A percentile compares a stretch with the other conserved stretches of the same genome.
Evolutionary conservation across 2,888 invertebrate species (phyloP).

Genomic region (Mythimna loreyi): DNA sequence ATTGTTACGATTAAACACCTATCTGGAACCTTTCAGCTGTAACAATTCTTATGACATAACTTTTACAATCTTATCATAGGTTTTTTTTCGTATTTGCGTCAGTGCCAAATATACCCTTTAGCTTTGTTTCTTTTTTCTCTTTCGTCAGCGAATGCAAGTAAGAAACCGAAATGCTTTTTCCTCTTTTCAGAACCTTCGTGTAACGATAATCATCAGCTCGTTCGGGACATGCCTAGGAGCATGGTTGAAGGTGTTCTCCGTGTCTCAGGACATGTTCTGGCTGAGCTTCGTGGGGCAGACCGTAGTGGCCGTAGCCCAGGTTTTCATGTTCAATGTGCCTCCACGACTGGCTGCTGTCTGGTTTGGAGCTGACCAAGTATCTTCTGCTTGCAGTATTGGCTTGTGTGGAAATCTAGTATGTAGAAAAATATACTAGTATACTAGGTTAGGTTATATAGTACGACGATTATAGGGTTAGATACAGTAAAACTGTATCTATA

Average conservation of each 20-base stretch:
- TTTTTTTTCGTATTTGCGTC: too few species aligned
- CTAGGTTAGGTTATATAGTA: background rate
- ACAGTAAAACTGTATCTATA: too few species aligned
- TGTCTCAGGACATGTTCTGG: slow-evolving; percentile 96
- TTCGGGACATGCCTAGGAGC: slow-evolving; percentile 97
- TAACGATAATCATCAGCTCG: slow-evolving; percentile 95
- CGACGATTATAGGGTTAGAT: background rate
- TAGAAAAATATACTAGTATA: too few species aligned
- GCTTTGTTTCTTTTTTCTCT: slow-evolving; percentile 2
- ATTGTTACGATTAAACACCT: too few species aligned
- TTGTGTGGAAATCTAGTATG: slow-evolving; percentile 99
- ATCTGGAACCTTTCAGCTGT: too few species aligned
- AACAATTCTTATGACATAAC: too few species aligned
- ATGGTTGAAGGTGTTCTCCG: slow-evolving; percentile 97
- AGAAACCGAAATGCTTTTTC: slow-evolving; percentile 14
- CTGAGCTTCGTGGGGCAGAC: slow-evolving; percentile 97
- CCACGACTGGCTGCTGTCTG: slow-evolving; percentile 98
- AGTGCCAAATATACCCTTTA: too few species aligned
- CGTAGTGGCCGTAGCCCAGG: slow-evolving; percentile 96
- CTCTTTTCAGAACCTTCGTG: slow-evolving; percentile 94
- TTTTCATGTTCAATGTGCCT: slow-evolving; percentile 98
- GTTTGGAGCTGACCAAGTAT: slow-evolving; percentile 99
- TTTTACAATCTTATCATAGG: too few species aligned
- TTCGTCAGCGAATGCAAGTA: background rate
- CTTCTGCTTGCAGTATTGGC: slow-evolving; percentile 99